phyloP scores from a whole-genome alignment of 1,140 invertebrate species.

The Pygmarrhopalites habei region DNA sequence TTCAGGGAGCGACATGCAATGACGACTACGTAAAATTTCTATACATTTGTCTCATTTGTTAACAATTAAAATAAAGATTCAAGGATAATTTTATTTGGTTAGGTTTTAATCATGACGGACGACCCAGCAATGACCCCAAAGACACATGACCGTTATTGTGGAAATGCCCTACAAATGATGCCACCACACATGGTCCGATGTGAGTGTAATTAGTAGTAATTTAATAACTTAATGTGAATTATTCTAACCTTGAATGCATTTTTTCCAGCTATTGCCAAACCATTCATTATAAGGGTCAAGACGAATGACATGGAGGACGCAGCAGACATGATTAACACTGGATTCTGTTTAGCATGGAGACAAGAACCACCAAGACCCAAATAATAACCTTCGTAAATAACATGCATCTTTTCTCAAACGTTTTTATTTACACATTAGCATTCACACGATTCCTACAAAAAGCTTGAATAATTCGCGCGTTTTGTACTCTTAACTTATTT shows the following conservation, averaged over 20 bases:
- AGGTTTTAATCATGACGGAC: slow-evolving; percentile 37
- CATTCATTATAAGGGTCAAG: slow-evolving; percentile 34
- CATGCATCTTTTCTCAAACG: too few species aligned
- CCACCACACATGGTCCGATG: slow-evolving; percentile 19
- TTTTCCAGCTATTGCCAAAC: slow-evolving; percentile 25
- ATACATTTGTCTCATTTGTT: too few species aligned
- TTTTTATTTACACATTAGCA: too few species aligned
- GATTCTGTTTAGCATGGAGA: slow-evolving; percentile 31
- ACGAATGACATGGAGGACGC: slow-evolving; percentile 19
- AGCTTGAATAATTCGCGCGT: too few species aligned
- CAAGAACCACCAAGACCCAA: slow-evolving; percentile 32
- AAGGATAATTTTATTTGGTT: too few species aligned
- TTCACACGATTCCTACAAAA: too few species aligned
- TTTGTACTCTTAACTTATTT: too few species aligned
- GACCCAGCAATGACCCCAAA: slow-evolving; percentile 6
- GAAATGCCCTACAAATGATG: slow-evolving; percentile 10
- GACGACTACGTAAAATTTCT: too few species aligned
- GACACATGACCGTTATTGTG: slow-evolving; percentile 34
- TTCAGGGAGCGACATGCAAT: too few species aligned
- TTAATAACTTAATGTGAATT: background rate
- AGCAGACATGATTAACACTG: slow-evolving; percentile 25
- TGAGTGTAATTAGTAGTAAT: slow-evolving; percentile 3
- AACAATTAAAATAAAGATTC: background rate
- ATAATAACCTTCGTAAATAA: background rate
- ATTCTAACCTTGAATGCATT: background rate